A percentile compares a stretch with the other conserved stretches of the same genome.
Conservation (phyloP, 2,888 invertebrate species). For the Halictus quadricinctus region DNA sequence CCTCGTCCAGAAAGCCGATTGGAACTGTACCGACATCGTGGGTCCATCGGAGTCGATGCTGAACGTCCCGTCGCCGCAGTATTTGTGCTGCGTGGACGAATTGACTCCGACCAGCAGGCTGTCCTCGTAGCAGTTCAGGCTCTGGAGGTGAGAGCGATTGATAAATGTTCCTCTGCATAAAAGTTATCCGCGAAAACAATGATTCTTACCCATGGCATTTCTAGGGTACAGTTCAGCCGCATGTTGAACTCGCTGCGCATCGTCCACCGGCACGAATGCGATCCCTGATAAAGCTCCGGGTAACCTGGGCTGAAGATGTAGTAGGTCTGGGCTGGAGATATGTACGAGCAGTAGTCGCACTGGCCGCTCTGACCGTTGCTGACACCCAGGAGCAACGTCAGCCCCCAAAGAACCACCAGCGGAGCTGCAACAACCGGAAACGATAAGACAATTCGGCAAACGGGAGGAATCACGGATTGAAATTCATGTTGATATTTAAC, state of each 20-base stretch:
- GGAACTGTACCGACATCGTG: constrained; percentile 69
- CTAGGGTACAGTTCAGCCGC: constrained; percentile 82
- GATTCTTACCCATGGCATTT: constrained; percentile 83
- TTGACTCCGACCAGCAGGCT: constrained; percentile 82
- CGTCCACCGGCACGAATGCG: constrained; percentile 84
- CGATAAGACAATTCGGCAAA: neutral
- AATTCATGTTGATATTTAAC: neutral
- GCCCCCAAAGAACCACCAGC: constrained; percentile 4
- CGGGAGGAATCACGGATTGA: neutral
- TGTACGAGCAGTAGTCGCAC: constrained; percentile 83
- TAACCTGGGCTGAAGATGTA: constrained; percentile 84
- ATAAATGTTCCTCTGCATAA: neutral
- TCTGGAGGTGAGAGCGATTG: constrained; percentile 76
- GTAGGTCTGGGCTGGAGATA: constrained; percentile 80
- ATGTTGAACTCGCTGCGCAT: constrained; percentile 81
- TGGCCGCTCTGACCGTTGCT: constrained; percentile 75
- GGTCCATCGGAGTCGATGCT: constrained; percentile 70
- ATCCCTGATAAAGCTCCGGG: constrained; percentile 81
- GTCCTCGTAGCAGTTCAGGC: constrained; percentile 82
- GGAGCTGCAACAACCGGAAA: constrained; percentile 19
- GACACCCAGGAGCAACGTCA: neutral
- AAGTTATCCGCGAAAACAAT: neutral
- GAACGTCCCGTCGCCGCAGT: constrained; percentile 84
- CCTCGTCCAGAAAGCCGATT: constrained; percentile 66
- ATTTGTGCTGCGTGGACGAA: constrained; percentile 83